phyloP scores from a whole-genome alignment of 1,140 invertebrate species.

The Lepidostoma basale region DNA sequence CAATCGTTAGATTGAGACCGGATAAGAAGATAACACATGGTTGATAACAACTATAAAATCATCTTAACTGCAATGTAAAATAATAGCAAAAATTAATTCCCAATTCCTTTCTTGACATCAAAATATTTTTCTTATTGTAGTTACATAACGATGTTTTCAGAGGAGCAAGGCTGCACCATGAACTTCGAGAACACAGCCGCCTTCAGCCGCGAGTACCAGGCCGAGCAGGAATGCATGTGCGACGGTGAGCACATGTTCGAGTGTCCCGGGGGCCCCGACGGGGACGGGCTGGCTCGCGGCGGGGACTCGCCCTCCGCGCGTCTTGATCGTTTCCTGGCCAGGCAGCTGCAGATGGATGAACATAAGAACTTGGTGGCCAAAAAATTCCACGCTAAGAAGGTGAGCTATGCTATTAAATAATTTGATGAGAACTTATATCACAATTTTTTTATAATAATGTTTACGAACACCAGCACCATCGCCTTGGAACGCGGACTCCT shows the following conservation, averaged over 20 bases:
- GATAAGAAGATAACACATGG: too few relatives aligned
- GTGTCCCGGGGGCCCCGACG: conserved; percentile 67
- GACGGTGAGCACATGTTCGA: conserved; percentile 99
- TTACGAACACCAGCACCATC: too few relatives aligned
- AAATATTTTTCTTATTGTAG: too few relatives aligned
- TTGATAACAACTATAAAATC: too few relatives aligned
- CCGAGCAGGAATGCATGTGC: conserved; percentile 94
- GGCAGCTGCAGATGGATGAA: conserved; percentile 58
- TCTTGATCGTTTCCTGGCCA: conserved; percentile 59
- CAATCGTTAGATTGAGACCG: too few relatives aligned
- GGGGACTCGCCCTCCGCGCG: conserved; percentile 50
- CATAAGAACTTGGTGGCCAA: conserved; percentile 80
- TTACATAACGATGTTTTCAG: too few relatives aligned
- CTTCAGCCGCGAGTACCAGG: conserved; percentile 94
- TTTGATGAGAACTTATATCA: background rate
- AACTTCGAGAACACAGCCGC: conserved; percentile 93
- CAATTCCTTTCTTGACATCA: too few relatives aligned
- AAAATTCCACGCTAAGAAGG: conserved; percentile 74
- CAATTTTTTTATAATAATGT: too few relatives aligned
- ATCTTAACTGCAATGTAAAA: too few relatives aligned
- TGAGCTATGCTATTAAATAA: conserved; percentile 48
- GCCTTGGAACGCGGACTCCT: too few relatives aligned
- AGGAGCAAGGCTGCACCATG: conserved; percentile 81
- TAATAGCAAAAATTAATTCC: too few relatives aligned
- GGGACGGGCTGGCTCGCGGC: conserved; percentile 42